Evolutionary conservation across 1,140 invertebrate genomes (phyloP).

Genomic region (Anastrepha obliqua): DNA sequence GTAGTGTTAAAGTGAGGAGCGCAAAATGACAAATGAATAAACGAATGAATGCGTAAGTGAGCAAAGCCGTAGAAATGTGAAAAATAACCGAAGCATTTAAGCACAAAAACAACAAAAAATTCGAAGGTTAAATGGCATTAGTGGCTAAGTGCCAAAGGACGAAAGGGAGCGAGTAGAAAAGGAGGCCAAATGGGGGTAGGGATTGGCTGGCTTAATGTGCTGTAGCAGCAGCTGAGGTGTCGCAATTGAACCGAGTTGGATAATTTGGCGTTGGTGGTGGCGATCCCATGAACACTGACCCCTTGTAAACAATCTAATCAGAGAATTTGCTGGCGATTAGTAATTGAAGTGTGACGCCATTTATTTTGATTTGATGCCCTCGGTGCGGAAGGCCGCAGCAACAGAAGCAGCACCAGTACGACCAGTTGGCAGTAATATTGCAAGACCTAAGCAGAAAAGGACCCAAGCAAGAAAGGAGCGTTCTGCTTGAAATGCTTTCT

Average conservation of each 20-base stretch:
- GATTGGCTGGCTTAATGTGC: not conserved
- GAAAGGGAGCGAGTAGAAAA: not conserved
- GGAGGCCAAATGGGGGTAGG: not conserved
- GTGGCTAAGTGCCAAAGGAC: not conserved
- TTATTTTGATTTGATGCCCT: constrained; percentile 57
- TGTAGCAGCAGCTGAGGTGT: not conserved
- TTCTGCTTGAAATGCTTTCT: not conserved
- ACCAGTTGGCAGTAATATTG: too few species aligned
- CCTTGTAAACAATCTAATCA: constrained; percentile 52
- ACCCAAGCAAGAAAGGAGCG: too few species aligned
- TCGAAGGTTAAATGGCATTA: not conserved
- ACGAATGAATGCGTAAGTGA: constrained; percentile 7
- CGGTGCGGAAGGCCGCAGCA: not conserved
- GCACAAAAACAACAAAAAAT: not conserved
- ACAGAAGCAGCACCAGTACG: not conserved
- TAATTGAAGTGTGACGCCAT: constrained; percentile 72
- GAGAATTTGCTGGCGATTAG: constrained; percentile 72
- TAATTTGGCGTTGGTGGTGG: not conserved
- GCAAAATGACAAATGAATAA: not conserved
- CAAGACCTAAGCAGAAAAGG: not conserved
- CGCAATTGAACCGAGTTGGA: not conserved
- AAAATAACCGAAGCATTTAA: not conserved
- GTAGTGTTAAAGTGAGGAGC: not conserved
- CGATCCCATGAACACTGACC: too few species aligned
- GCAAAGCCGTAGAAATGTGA: not conserved